Conservation (phyloP, 2,113 vertebrate species). For the Cynocephalus volans region DNA sequence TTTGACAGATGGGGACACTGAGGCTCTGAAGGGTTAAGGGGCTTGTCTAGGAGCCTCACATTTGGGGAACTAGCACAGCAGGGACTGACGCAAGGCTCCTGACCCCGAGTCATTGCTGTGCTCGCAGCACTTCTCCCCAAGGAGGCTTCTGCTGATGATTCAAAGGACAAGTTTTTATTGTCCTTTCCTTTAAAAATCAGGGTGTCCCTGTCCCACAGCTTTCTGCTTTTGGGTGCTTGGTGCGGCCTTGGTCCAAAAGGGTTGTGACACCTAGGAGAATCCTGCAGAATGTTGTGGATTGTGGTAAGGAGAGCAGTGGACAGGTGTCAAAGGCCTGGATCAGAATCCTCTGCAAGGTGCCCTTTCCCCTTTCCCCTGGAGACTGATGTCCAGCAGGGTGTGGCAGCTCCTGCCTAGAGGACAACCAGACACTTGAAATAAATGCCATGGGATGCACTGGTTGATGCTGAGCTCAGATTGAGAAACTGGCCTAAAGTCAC, state of each 20-base stretch:
- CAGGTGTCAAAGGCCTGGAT: not conserved
- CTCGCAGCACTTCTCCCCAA: not conserved
- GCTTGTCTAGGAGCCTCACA: not conserved
- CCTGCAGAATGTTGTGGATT: not conserved
- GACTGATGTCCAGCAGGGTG: no score
- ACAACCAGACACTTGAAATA: not conserved
- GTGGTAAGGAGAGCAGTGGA: not conserved
- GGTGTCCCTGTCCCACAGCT: not conserved
- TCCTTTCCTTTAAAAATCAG: conserved; percentile 5
- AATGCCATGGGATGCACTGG: rapidly evolving
- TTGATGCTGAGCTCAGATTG: not conserved
- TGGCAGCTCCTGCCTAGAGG: not conserved
- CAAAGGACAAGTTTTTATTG: not conserved
- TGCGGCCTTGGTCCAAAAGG: not conserved
- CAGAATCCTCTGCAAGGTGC: rapidly evolving
- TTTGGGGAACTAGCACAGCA: not conserved
- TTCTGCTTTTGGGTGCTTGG: not conserved
- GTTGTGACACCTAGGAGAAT: not conserved
- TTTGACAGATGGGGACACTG: not conserved
- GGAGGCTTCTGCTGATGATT: not conserved
- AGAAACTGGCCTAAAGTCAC: not conserved
- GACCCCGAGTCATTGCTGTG: rapidly evolving
- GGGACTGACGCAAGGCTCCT: not conserved
- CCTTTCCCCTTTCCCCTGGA: not conserved
- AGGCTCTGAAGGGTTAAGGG: not conserved